Percentiles rank a stretch among this genome's conserved stretches.
phyloP scores from a whole-genome alignment of 2,888 invertebrate genomes.

The Trisateles emortualis region DNA sequence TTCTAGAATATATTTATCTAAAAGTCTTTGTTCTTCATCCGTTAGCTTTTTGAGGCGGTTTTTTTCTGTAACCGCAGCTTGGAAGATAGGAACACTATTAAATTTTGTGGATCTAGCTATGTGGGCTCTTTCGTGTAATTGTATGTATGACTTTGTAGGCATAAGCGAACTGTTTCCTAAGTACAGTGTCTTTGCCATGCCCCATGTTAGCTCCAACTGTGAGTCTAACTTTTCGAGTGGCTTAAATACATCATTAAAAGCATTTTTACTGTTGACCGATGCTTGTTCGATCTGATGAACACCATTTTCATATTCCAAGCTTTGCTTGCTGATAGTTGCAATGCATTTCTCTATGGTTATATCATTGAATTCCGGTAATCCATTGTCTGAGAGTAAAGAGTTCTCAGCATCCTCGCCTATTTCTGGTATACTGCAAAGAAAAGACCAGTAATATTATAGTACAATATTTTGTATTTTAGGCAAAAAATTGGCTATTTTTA shows the following conservation, averaged over 20 bases:
- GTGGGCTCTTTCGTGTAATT: constrained; percentile 93
- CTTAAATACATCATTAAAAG: constrained; percentile 90
- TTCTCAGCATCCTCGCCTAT: constrained; percentile 94
- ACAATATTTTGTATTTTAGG: not conserved
- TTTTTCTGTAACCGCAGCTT: constrained; percentile 88
- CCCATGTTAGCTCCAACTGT: constrained; percentile 94
- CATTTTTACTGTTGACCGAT: constrained; percentile 80
- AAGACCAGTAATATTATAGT: not conserved
- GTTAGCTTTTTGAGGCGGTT: constrained; percentile 76
- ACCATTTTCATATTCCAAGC: constrained; percentile 93
- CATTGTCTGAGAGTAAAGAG: constrained; percentile 90
- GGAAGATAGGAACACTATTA: constrained; percentile 89
- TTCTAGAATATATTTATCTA: constrained; percentile 93
- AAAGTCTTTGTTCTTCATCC: constrained; percentile 90
- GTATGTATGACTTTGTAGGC: constrained; percentile 92
- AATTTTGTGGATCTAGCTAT: constrained; percentile 92
- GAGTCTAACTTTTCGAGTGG: constrained; percentile 91
- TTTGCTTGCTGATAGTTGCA: constrained; percentile 93
- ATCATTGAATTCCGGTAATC: constrained; percentile 93
- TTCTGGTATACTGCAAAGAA: constrained; percentile 90
- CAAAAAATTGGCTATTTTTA: not conserved
- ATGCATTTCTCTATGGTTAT: constrained; percentile 94
- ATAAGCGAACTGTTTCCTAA: constrained; percentile 92
- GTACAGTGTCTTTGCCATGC: constrained; percentile 94
- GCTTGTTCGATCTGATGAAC: constrained; percentile 89